These are phyloP conservation scores for Andrena camellia DNA, from an alignment of 2,888 invertebrate species.

Conservation along the genomic window DNA sequence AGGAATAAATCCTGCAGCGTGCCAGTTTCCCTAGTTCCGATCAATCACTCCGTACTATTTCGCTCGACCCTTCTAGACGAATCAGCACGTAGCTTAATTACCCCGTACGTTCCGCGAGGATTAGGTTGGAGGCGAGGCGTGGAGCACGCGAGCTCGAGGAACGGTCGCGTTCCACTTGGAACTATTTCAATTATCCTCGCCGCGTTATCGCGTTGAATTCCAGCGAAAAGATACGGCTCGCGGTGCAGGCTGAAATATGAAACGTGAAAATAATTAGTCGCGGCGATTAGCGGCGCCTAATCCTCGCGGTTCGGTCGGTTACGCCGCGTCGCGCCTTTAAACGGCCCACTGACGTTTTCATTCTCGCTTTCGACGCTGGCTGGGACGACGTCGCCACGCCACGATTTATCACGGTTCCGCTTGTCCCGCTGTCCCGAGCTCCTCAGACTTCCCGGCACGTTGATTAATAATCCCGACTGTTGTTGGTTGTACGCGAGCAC, in stretches of 20 bases:
- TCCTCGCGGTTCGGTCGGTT: background rate
- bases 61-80: constrained; percentile 7
- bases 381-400: constrained; percentile 53
- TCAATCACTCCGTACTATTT: constrained; percentile 6
- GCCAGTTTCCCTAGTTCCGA: background rate
- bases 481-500: constrained; percentile 60
- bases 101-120: background rate
- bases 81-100: constrained; percentile 34
- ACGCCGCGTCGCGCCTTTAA: background rate
- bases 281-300: constrained; percentile 29
- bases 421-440: constrained; percentile 61
- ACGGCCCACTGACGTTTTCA: constrained; percentile 54
- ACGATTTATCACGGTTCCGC: constrained; percentile 75
- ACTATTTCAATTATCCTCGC: constrained; percentile 40
- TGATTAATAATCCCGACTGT: constrained; percentile 77
- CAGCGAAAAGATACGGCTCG: constrained; percentile 24
- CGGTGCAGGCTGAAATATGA: constrained; percentile 28
- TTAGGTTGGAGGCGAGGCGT: background rate
- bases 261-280: constrained; percentile 51
- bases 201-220: constrained; percentile 43
- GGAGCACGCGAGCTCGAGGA: background rate
- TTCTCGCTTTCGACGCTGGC: constrained; percentile 63
- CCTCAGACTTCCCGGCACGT: constrained; percentile 67
- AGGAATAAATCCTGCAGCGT: no score
- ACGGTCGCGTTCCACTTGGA: constrained; percentile 5